phyloP scores from a whole-genome alignment of 2,113 vertebrate species.

The Speoplatyrhinus poulsoni region DNA sequence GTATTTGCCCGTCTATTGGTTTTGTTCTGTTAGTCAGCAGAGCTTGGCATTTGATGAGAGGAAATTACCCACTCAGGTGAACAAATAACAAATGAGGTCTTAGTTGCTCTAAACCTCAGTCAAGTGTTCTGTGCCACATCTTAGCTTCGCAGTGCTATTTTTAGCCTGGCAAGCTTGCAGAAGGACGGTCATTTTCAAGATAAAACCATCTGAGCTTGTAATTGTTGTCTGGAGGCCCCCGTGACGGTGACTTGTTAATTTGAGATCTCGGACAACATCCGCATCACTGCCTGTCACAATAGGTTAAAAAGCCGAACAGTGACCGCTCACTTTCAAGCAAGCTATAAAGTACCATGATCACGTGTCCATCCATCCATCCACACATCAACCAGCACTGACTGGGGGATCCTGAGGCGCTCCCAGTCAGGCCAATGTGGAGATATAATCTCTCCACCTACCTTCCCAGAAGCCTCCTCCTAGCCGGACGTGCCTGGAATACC shows the following conservation, averaged over 20 bases:
- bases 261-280: neutral
- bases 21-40: constrained; percentile 32
- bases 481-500: too few relatives aligned
- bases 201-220: constrained; percentile 13
- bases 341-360: neutral
- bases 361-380: too few relatives aligned
- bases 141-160: constrained; percentile 14
- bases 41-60: constrained; percentile 53
- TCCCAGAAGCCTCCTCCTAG: too few relatives aligned
- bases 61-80: constrained; percentile 43
- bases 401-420: too few relatives aligned
- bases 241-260: constrained; percentile 23
- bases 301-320: neutral
- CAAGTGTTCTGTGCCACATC: constrained; percentile 29
- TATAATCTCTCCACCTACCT: too few relatives aligned
- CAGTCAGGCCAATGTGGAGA: too few relatives aligned
- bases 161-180: constrained; percentile 6
- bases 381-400: too few relatives aligned
- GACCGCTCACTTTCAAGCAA: neutral
- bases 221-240: constrained; percentile 11
- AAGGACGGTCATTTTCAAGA: constrained; percentile 19
- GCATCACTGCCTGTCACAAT: constrained; percentile 1
- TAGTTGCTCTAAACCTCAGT: constrained; percentile 26
- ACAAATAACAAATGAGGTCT: constrained; percentile 16
- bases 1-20: neutral